Percentiles rank a stretch among this genome's conserved stretches.
These are phyloP conservation scores for Gastracanthus pulcherrimus DNA, from an alignment of 2,888 invertebrate species.

Conservation along the genomic window DNA sequence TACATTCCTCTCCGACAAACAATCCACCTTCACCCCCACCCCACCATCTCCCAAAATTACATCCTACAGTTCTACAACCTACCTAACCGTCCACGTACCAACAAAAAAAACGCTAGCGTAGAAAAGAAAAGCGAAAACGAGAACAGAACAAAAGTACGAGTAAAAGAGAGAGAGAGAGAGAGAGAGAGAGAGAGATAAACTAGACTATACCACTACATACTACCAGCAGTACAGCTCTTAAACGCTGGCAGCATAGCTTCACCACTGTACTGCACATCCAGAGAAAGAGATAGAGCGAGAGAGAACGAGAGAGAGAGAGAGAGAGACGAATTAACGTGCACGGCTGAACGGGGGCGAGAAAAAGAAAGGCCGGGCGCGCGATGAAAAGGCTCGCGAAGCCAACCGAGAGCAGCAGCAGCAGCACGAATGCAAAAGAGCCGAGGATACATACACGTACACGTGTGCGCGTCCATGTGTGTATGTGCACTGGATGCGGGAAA, in stretches of 20 bases:
- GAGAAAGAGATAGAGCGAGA: background rate
- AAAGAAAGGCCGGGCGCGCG: background rate
- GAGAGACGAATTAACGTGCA: slow-evolving; percentile 17
- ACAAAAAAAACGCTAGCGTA: background rate
- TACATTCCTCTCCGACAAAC: background rate
- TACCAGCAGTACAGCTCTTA: background rate
- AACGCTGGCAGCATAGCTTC: slow-evolving; percentile 7
- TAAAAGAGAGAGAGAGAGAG: no score
- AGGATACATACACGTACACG: background rate
- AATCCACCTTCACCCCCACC: no score
- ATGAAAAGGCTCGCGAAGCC: slow-evolving; percentile 26
- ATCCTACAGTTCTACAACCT: no score
- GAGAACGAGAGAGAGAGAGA: background rate
- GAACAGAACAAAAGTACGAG: no score
- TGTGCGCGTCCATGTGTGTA: background rate
- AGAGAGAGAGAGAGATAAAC: background rate
- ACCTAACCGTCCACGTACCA: no score
- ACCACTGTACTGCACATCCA: background rate
- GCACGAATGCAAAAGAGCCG: slow-evolving; percentile 20
- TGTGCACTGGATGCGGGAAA: slow-evolving; percentile 3
- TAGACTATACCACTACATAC: no score
- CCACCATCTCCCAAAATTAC: slow-evolving; percentile 21
- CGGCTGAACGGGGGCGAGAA: slow-evolving; percentile 7
- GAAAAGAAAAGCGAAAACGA: no score
- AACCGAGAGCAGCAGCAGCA: background rate